Base-by-base conservation (phyloP, 2,888 invertebrate genomes). In the Odiellus spinosus region DNA sequence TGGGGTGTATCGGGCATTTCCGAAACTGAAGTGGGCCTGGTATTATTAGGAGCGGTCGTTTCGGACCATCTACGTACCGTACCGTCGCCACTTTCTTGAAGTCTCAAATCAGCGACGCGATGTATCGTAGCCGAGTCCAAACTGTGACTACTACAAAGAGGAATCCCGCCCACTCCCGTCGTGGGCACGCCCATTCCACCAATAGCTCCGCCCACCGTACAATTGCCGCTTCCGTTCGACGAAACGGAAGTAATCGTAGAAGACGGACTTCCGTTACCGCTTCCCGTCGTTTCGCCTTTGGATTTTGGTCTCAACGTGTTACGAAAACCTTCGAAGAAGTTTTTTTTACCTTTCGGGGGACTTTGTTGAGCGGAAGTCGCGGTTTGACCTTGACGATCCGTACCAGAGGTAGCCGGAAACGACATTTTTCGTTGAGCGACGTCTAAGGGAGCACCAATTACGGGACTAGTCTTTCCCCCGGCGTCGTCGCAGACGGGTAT, bases 31-130 rank as follows among this genome's bases (percentile, higher is more conserved):
- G 50, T 50, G 12, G 52, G 52, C 14, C 52, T 38, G 10, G 40
- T 44, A 19, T 46, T 40, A 32, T 49, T 46, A 39, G 54, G 45
- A 45, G 52, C 46, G 26, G 52, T 49, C 36, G 49, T 47, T 46
- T 54, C 55, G 32, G 55, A 55, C 55, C 55, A 55, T 38, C 55
- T 49, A 19, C 55, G 35, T 11, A 49, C 42, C 40, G 48, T 46
- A 34, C 52, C 50, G 49, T 45, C 48, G 18, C 44, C 44, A 32
- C 47, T 42, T 33, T 48, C 48, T 44, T 52, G 46, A 39, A 32
- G 44, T 38, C n/a, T 38, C 10, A 18, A 18, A 17, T 38, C 38
- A 42, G 36, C 47, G 20, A 46, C 47, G 48, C 47, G 43, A 20
- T 46, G 46, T 41, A 48, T 40, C 33, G 52, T 40, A 19, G 53